These are phyloP conservation scores for Ceuthmochares aereus DNA, from an alignment of 2,113 vertebrate genomes.

Conservation along the genomic window DNA sequence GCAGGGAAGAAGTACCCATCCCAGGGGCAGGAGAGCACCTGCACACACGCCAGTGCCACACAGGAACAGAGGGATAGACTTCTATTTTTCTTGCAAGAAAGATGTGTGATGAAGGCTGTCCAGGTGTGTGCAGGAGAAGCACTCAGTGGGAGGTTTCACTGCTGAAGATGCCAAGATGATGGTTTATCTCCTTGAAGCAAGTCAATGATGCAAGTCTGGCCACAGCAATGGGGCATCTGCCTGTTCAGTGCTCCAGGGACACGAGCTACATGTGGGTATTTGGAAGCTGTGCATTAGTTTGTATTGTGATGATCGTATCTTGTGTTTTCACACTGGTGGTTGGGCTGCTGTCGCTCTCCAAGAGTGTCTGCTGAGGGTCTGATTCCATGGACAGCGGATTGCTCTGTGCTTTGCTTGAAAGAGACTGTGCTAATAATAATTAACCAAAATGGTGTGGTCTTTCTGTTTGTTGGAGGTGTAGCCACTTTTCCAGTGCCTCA, in stretches of 20 bases:
- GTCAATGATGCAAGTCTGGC: neutral
- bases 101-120: neutral
- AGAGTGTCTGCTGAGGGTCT: neutral
- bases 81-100: slow-evolving; percentile 84
- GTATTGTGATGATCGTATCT: fast-evolving
- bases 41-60: slow-evolving; percentile 67
- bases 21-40: slow-evolving; percentile 69
- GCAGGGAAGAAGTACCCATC: slow-evolving; percentile 50
- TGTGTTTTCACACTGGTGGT: neutral
- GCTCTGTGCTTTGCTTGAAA: neutral
- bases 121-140: fast-evolving
- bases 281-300: neutral
- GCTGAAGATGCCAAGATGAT: neutral
- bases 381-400: fast-evolving
- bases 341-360: neutral
- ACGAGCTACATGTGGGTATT: fast-evolving
- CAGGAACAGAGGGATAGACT: slow-evolving; percentile 80
- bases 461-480: neutral
- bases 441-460: neutral
- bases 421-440: neutral
- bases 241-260: neutral
- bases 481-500: neutral
- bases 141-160: neutral
- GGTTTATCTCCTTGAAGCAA: neutral
- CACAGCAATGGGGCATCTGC: fast-evolving